Conservation (phyloP, 2,888 invertebrate species). For the Galerucella pusilla region DNA sequence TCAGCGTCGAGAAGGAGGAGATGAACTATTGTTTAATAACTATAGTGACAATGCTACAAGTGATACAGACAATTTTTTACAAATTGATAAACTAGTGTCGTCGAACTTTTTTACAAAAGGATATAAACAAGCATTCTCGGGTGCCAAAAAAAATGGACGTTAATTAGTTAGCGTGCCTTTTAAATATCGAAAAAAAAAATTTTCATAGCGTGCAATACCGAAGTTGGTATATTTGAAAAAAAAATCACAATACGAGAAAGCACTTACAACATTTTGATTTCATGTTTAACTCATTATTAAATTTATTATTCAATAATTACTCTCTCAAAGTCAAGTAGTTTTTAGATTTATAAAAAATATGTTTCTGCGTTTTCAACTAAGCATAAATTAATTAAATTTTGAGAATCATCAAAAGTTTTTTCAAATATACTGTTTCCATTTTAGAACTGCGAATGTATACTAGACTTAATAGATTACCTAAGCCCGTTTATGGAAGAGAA, state of each 20-base stretch:
- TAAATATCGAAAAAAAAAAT: constrained; percentile 36
- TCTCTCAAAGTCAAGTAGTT: background rate
- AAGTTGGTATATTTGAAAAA: constrained; percentile 36
- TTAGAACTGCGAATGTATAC: constrained; percentile 51
- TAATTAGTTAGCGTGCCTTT: constrained; percentile 64
- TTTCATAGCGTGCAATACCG: constrained; percentile 35
- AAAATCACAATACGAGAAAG: too few relatives aligned
- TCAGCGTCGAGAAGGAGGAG: constrained; percentile 75
- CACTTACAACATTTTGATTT: too few relatives aligned
- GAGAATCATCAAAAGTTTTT: background rate
- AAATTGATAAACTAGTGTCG: constrained; percentile 58
- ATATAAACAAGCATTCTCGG: constrained; percentile 63
- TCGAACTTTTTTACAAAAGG: constrained; percentile 51
- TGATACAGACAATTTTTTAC: constrained; percentile 61
- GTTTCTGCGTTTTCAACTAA: too few relatives aligned
- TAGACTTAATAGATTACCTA: constrained; percentile 46
- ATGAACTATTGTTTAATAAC: constrained; percentile 63
- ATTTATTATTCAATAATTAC: too few relatives aligned
- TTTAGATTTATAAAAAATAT: background rate
- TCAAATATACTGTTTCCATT: constrained; percentile 15
- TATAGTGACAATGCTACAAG: constrained; percentile 60
- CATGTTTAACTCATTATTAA: too few relatives aligned
- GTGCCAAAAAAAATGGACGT: constrained; percentile 64
- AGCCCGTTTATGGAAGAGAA: constrained; percentile 1
- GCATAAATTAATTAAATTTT: background rate